phyloP scores from a whole-genome alignment of 2,888 invertebrate species.

The Philereme transversata region DNA sequence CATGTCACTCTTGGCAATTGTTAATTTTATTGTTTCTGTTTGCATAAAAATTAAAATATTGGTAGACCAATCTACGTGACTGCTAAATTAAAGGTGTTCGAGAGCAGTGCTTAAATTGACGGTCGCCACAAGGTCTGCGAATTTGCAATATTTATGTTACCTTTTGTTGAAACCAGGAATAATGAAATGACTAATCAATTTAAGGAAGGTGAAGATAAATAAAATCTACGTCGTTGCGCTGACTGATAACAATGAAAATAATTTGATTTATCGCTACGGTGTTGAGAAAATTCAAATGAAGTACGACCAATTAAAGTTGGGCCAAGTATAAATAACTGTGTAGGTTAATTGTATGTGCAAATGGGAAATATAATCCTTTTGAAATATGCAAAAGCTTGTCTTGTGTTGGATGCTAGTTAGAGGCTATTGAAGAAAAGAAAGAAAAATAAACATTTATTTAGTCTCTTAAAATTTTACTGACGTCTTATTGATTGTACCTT shows the following conservation, averaged over 20 bases:
- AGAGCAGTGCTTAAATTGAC: slow-evolving; percentile 35
- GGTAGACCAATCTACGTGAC: slow-evolving; percentile 4
- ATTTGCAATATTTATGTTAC: slow-evolving; percentile 43
- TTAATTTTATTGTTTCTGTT: neutral
- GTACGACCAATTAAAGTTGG: slow-evolving; percentile 33
- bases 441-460: no score
- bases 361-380: slow-evolving; percentile 48
- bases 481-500: no score
- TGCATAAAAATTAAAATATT: slow-evolving; percentile 13
- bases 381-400: slow-evolving; percentile 47
- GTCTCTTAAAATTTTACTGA: no score
- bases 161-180: slow-evolving; percentile 46
- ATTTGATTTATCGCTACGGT: slow-evolving; percentile 28
- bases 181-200: slow-evolving; percentile 51
- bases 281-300: slow-evolving; percentile 17
- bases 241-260: slow-evolving; percentile 32
- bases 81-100: slow-evolving; percentile 28
- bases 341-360: slow-evolving; percentile 48
- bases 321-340: slow-evolving; percentile 15
- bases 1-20: no score
- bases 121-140: slow-evolving; percentile 31
- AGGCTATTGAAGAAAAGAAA: no score
- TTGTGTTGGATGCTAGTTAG: slow-evolving; percentile 6
- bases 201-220: slow-evolving; percentile 46
- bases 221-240: slow-evolving; percentile 27